A percentile compares a stretch with the other conserved stretches of the same genome.
Conservation (phyloP, 1,140 invertebrate species). For the Acarapis woodi region DNA sequence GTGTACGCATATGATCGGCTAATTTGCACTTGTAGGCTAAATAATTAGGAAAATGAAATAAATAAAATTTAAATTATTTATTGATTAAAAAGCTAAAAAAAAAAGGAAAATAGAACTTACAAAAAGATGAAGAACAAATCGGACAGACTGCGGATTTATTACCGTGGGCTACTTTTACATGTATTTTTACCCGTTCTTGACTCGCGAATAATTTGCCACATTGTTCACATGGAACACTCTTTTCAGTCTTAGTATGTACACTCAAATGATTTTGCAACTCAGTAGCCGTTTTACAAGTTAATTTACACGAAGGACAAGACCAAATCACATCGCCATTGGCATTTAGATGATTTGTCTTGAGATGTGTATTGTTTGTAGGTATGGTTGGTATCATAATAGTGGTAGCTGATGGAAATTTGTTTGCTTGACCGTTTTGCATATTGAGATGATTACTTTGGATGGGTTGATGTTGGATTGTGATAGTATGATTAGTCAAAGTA, state of each 20-base stretch:
- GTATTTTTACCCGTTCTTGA: conserved; percentile 13
- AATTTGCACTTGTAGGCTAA: conserved; percentile 15
- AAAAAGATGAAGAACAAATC: conserved; percentile 15
- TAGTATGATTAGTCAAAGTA: too few relatives aligned
- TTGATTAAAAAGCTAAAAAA: too few relatives aligned
- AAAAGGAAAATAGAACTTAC: too few relatives aligned
- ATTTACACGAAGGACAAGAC: conserved; percentile 15
- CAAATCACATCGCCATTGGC: conserved; percentile 7
- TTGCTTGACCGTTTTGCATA: too few relatives aligned
- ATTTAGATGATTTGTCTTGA: background rate
- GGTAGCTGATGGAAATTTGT: background rate
- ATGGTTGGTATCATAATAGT: conserved; percentile 5
- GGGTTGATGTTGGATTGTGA: background rate
- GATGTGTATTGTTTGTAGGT: conserved; percentile 2
- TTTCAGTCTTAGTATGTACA: conserved; percentile 13
- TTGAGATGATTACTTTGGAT: too few relatives aligned
- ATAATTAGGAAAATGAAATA: too few relatives aligned
- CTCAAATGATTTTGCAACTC: conserved; percentile 14
- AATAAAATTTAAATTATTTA: too few relatives aligned
- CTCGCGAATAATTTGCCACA: conserved; percentile 15
- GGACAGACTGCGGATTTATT: conserved; percentile 14
- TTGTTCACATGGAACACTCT: conserved; percentile 13
- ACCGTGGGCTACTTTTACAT: conserved; percentile 13
- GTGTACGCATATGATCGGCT: conserved; percentile 14
- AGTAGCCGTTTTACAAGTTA: conserved; percentile 14